Conservation (phyloP, 2,113 vertebrate genomes). For the Chamaetylas fuelleborni region DNA sequence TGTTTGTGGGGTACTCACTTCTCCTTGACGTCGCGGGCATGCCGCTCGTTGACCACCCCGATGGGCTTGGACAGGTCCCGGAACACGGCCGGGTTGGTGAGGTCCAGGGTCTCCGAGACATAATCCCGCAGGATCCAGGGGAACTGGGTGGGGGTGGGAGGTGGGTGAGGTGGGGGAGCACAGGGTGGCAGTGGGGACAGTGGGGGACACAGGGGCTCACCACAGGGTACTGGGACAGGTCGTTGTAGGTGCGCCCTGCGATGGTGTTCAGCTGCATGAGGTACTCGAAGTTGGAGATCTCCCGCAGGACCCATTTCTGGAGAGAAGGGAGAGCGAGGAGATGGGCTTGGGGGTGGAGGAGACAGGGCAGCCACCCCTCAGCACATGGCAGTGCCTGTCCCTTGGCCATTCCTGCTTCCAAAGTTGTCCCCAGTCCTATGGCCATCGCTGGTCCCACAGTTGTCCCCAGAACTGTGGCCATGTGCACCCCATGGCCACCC, state of each 20-base stretch:
- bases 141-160: constrained; percentile 73
- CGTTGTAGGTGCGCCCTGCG: constrained; percentile 93
- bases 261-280: constrained; percentile 98
- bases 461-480: too few relatives aligned
- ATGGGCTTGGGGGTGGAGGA: not conserved
- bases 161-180: not conserved
- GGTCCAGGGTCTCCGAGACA: constrained; percentile 83
- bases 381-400: fast-evolving
- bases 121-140: constrained; percentile 96
- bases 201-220: constrained; percentile 65
- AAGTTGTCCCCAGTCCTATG: fast-evolving
- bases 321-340: not conserved
- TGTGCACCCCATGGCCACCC: not conserved
- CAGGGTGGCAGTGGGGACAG: fast-evolving
- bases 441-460: fast-evolving
- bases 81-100: constrained; percentile 86
- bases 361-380: not conserved
- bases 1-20: constrained; percentile 76
- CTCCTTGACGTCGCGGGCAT: constrained; percentile 91
- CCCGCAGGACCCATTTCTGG: constrained; percentile 95
- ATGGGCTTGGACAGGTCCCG: constrained; percentile 96
- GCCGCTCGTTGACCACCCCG: constrained; percentile 91
- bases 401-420: not conserved
- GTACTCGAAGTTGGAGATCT: constrained; percentile 99
- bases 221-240: constrained; percentile 97